Conservation (phyloP, 35 echinoderm and acorn worm species). For the Apostichopus japonicus region DNA sequence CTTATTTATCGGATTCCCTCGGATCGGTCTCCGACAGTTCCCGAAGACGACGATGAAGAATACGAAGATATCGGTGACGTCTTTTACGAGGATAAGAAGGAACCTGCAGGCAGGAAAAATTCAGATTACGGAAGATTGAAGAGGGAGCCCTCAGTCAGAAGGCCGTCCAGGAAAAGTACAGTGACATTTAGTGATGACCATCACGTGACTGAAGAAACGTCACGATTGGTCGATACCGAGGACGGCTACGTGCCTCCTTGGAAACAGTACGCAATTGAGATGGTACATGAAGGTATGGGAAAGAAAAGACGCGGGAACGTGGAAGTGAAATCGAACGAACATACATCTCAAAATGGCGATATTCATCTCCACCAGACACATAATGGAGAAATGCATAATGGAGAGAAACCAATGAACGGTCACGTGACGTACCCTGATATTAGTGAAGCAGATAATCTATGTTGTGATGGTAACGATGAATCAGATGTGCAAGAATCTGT, state of each 20-base stretch:
- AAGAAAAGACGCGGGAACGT: background rate
- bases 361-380: background rate
- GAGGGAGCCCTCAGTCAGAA: slow-evolving; percentile 38
- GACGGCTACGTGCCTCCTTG: slow-evolving; percentile 2
- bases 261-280: background rate
- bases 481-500: background rate
- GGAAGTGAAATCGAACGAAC: background rate
- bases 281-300: background rate
- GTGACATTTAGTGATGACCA: slow-evolving; percentile 30
- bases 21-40: background rate
- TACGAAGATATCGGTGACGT: slow-evolving; percentile 54
- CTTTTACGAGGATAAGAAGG: slow-evolving; percentile 25
- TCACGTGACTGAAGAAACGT: slow-evolving; percentile 14
- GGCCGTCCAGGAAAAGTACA: slow-evolving; percentile 29
- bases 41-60: background rate
- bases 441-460: background rate
- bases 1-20: slow-evolving; percentile 59
- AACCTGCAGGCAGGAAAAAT: background rate
- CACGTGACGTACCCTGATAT: background rate
- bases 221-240: background rate
- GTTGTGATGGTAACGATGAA: background rate
- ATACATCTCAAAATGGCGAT: slow-evolving; percentile 15
- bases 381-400: background rate
- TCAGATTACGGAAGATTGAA: slow-evolving; percentile 14
- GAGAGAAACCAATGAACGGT: background rate